A percentile compares a stretch with the other conserved stretches of the same genome.
Conservation (phyloP, 2,113 vertebrate genomes). For the Raja brachyura region DNA sequence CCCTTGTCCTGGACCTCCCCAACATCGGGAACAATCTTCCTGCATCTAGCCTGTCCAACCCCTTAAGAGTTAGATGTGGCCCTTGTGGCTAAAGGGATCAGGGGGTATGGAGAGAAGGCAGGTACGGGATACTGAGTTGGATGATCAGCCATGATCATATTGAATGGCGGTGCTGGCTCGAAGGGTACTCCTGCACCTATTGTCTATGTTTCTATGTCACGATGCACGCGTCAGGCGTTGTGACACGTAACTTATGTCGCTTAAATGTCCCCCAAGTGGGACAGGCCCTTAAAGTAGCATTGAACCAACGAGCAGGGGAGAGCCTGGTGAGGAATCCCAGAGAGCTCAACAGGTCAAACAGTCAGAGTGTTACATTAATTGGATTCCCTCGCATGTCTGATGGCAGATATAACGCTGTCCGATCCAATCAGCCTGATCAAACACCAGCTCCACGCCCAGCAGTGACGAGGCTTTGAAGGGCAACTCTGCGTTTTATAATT, state of each 20-base stretch:
- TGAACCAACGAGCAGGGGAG: background rate
- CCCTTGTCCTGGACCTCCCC: rapidly evolving
- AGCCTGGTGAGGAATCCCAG: background rate
- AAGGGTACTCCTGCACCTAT: too few species aligned
- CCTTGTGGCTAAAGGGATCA: too few species aligned
- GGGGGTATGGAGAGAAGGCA: too few species aligned
- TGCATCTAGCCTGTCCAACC: too few species aligned
- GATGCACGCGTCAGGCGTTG: too few species aligned
- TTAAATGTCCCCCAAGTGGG: rapidly evolving
- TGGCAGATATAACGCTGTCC: background rate
- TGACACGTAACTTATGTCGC: too few species aligned
- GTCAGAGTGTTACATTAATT: background rate
- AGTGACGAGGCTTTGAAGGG: background rate
- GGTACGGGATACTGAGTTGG: too few species aligned
- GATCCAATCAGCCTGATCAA: background rate
- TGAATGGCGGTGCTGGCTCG: too few species aligned
- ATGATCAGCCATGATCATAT: too few species aligned
- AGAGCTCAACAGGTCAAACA: background rate
- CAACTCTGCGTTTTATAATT: background rate
- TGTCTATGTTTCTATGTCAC: too few species aligned
- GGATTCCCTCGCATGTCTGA: background rate
- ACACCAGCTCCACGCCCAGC: background rate
- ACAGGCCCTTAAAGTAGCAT: too few species aligned
- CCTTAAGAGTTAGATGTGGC: rapidly evolving
- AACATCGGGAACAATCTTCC: rapidly evolving